These are phyloP conservation scores for Seriola rivoliana DNA, from an alignment of 2,113 vertebrate genomes.

Conservation along the genomic window DNA sequence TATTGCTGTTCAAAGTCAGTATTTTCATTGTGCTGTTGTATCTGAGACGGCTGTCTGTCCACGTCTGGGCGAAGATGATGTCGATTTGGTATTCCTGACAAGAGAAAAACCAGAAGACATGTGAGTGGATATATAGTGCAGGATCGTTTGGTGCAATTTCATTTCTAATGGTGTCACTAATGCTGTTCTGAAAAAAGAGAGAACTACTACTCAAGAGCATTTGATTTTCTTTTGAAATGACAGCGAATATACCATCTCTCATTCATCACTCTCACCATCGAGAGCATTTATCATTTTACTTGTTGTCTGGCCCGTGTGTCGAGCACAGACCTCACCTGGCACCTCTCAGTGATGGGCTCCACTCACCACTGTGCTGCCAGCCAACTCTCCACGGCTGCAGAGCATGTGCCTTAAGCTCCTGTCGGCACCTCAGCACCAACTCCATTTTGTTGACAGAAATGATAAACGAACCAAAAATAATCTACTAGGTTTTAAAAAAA, in stretches of 20 bases:
- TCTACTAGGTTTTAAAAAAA: background rate
- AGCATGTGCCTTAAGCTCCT: background rate
- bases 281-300: constrained; percentile 30
- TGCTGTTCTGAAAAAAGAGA: background rate
- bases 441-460: background rate
- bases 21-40: constrained; percentile 98
- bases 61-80: constrained; percentile 98
- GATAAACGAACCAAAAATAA: no score
- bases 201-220: constrained; percentile 4
- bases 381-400: background rate
- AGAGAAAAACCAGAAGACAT: constrained; percentile 15
- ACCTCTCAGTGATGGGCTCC: constrained; percentile 9
- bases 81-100: constrained; percentile 97
- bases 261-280: constrained; percentile 9
- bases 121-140: background rate
- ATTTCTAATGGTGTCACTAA: background rate
- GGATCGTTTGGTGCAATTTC: background rate
- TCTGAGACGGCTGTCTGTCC: constrained; percentile 95
- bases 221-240: constrained; percentile 26
- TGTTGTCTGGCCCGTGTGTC: background rate
- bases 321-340: constrained; percentile 29
- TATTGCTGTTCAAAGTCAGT: constrained; percentile 96
- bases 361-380: constrained; percentile 12
- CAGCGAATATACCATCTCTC: constrained; percentile 3
- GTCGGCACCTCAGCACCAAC: background rate